phyloP scores from a whole-genome alignment of 2,797 vertebrate genomes.

The Danio aesculapii region DNA sequence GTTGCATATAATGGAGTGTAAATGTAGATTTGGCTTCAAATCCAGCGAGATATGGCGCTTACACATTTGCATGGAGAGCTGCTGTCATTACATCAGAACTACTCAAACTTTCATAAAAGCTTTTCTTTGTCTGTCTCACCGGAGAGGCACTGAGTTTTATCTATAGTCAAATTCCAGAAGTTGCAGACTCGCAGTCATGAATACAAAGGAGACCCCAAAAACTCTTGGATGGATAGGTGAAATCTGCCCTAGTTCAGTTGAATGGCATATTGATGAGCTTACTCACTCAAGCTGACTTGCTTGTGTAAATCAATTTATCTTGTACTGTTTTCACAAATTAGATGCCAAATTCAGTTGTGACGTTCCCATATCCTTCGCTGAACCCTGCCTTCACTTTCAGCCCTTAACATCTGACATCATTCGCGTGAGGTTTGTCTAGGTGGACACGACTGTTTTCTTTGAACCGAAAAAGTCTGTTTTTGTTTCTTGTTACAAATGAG shows the following conservation, averaged over 20 bases:
- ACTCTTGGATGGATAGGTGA: conserved; percentile 10
- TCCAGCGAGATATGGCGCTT: background rate
- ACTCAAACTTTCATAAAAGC: conserved; percentile 45
- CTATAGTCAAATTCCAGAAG: conserved; percentile 24
- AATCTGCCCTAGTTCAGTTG: background rate
- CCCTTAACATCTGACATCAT: conserved; percentile 21
- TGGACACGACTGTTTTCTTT: conserved; percentile 48
- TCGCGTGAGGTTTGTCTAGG: conserved; percentile 31
- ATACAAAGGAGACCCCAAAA: conserved; percentile 16
- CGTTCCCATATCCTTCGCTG: conserved; percentile 22
- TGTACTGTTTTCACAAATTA: conserved; percentile 19
- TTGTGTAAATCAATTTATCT: conserved; percentile 23
- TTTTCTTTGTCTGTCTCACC: conserved; percentile 25
- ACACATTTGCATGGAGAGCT: conserved; percentile 27
- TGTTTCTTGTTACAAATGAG: conserved; percentile 57
- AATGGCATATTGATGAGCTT: background rate
- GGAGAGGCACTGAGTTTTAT: conserved; percentile 27
- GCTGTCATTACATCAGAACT: conserved; percentile 42
- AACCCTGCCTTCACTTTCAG: conserved; percentile 4
- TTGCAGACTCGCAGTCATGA: conserved; percentile 17
- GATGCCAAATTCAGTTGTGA: background rate
- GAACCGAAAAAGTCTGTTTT: conserved; percentile 45
- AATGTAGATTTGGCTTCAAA: conserved; percentile 26
- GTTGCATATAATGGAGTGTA: conserved; percentile 22
- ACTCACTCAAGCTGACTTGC: background rate